A percentile compares a stretch with the other conserved stretches of the same genome.
Conservation (phyloP, 2,888 invertebrate species). For the Dugesia japonica region DNA sequence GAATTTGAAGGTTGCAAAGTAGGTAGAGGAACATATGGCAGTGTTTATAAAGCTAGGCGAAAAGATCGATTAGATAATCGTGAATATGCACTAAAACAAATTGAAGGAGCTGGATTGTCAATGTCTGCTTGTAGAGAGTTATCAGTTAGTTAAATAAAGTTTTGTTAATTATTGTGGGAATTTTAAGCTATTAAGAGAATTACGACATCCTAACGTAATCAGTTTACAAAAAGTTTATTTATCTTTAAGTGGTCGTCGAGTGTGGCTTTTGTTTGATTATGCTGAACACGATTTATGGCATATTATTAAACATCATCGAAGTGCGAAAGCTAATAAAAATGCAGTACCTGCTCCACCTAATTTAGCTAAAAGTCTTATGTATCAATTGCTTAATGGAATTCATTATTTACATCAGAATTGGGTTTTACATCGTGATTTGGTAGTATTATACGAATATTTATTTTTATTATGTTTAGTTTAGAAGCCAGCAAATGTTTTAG, state of each 20-base stretch:
- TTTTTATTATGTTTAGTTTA: neutral
- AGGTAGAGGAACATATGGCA: constrained; percentile 85
- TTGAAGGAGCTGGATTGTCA: constrained; percentile 90
- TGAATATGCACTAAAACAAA: constrained; percentile 92
- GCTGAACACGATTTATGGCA: constrained; percentile 99
- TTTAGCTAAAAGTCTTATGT: constrained; percentile 71
- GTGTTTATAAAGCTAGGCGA: constrained; percentile 82
- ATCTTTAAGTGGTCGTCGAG: constrained; percentile 84
- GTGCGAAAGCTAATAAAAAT: constrained; percentile 89
- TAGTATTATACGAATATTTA: no score
- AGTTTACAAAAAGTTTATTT: constrained; percentile 84
- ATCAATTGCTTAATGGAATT: constrained; percentile 93
- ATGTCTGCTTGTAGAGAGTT: constrained; percentile 99
- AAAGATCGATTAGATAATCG: constrained; percentile 61
- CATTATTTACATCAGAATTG: constrained; percentile 96
- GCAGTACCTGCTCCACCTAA: constrained; percentile 80
- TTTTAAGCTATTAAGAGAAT: constrained; percentile 74
- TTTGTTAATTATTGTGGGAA: no score
- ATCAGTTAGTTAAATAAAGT: constrained; percentile 57
- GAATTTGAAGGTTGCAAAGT: constrained; percentile 97
- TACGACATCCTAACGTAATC: constrained; percentile 90
- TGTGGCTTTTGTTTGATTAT: constrained; percentile 89
- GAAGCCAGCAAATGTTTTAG: constrained; percentile 88
- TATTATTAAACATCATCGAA: constrained; percentile 92
- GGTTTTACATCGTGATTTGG: constrained; percentile 89